Evolutionary conservation across 2,888 invertebrate species (phyloP), one percentile per base, ranked within the genome.

Genomic region (Synergus japonicus): DNA sequence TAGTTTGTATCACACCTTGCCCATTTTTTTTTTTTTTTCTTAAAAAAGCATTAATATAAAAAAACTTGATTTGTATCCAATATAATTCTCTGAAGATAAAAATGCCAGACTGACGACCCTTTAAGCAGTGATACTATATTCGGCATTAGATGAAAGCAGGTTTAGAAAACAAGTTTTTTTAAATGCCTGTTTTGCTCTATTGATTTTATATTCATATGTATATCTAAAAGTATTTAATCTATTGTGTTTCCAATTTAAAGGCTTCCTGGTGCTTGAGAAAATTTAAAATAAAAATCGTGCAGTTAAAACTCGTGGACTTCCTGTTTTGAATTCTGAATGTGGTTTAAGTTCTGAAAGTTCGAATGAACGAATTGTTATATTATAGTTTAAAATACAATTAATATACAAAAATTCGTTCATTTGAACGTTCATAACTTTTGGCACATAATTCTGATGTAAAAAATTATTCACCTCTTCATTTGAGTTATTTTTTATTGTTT

Each of bases 161-260:
- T 67, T 67, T 44, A 4, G n/a, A 60, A 67, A 67, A 67, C 66
- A 22, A 44, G 66, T 67, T 44, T 67, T 60, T 67, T 67, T 12
- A 22, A 67, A 67, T 67, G 18, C n/a, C 66, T 18, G n/a, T 44
- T 67, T 67, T 10, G 66, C 66, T 67, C 44, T 18, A 67, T 67
- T 67, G 66, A 67, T 67, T 67, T 67, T 67, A 18, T 44, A 67
- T 67, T 67, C 66, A 44, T 67, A 44, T 67, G 44, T 10, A 67
- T 44, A 44, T 12, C 8, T 12, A 3, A 12, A 12, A 44, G 44
- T 18, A 67, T 44, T 44, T 44, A 44, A 65, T 66, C 9, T 10
- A 66, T 22, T 44, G 44, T 15, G 43, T 44, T 66, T 66, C 44
- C 22, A 44, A 22, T 44, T 66, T 58, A 58, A 58, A 58, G n/a